Base-by-base conservation (phyloP, 2,888 invertebrate genomes). In the Cactoblastis cactorum region DNA sequence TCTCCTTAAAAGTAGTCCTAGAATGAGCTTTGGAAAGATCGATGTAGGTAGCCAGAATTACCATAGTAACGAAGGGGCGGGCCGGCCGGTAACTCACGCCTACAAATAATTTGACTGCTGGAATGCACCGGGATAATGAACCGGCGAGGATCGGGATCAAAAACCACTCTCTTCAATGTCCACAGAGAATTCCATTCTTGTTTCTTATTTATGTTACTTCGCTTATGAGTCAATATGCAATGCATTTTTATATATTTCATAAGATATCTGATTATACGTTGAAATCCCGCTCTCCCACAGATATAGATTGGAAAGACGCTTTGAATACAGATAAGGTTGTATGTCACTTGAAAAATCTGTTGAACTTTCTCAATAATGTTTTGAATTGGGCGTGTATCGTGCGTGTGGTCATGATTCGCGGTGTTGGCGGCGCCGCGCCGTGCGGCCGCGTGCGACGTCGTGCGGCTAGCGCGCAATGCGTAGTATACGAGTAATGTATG, bases 51-150 rank as follows among this genome's bases (percentile, higher is more conserved):
- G 79, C 76, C 60, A 67, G 71, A 69, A 87, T 87, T 86, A 86
- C 74, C 83, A 83, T 86, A 80, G 85, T 88, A 88, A 87, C 81
- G 83, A 87, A 88, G 83, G 77, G 88, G 88, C 86, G 88, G 74
- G 74, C 59, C 74, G 63, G 65, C 56, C 81, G 74, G 83, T 84
- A 81, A 81, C 83, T 84, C 84, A 86, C 88, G 83, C 86, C 83
- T 86, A 87, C 86, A 86, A 88, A 87, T 83, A 83, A 83, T 80
- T 75, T 76, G 69, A 69, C 71, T 65, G 56, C 63, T 61, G 82
- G 86, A 87, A 85, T 84, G 83, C 67, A 68, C 62, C 54, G 54
- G 61, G 63, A 63, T 78, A 77, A 80, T 79, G 73, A 74, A 67
- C 67, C 61, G 53, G 14, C 14, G 34, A 37, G 15, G 14, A 34